Evolutionary conservation across 2,888 invertebrate species (phyloP).

Genomic region (Cephalotes varians): DNA sequence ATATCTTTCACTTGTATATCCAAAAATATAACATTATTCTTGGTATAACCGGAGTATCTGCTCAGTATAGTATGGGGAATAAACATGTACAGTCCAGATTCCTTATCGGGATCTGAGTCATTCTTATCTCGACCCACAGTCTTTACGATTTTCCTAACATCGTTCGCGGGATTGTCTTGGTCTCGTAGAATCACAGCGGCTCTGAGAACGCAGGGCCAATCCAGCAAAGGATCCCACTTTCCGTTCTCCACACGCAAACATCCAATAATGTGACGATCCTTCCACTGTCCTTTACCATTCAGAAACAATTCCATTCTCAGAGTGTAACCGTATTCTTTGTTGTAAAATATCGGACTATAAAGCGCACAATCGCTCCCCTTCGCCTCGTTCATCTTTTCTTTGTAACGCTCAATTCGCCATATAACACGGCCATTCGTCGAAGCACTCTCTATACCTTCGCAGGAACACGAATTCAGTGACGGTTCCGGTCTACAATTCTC

Average conservation of each 20-base stretch:
- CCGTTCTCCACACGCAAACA: conserved; percentile 90
- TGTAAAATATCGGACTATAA: conserved; percentile 90
- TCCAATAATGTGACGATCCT: conserved; percentile 90
- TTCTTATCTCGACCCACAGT: conserved; percentile 66
- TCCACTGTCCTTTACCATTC: conserved; percentile 93
- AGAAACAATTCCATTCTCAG: conserved; percentile 90
- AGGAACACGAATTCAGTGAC: conserved; percentile 13
- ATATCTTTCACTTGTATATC: conserved; percentile 86
- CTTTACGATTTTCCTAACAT: conserved; percentile 84
- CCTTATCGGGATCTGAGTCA: conserved; percentile 68
- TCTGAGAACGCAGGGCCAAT: conserved; percentile 91
- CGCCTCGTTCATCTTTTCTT: conserved; percentile 89
- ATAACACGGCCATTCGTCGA: conserved; percentile 87
- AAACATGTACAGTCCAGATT: conserved; percentile 87
- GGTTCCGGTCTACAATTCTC: conserved; percentile 53
- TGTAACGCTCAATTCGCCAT: conserved; percentile 91
- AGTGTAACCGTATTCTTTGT: conserved; percentile 91
- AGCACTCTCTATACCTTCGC: conserved; percentile 27
- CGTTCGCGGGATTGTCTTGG: conserved; percentile 87
- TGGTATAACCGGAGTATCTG: conserved; percentile 87
- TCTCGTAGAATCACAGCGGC: conserved; percentile 90
- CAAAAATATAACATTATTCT: conserved; percentile 88
- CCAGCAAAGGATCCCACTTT: conserved; percentile 90
- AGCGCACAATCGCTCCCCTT: conserved; percentile 89
- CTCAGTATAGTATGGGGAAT: conserved; percentile 89